Base-by-base conservation (phyloP, 2,797 vertebrate genomes). In the Myripristis murdjan region DNA sequence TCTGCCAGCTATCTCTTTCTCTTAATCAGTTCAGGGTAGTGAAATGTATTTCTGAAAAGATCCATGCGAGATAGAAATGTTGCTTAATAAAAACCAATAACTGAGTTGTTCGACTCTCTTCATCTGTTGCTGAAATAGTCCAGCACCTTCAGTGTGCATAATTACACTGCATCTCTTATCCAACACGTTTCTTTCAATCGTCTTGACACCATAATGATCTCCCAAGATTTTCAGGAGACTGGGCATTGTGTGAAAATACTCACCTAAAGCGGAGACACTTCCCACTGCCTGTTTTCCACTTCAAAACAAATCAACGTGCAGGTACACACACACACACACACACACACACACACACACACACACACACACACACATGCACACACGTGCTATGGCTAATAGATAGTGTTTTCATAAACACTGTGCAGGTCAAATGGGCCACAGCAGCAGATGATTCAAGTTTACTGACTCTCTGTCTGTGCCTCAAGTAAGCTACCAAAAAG, bases 361-460 rank as follows among this genome's bases (percentile, higher is more conserved):
- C 26, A 54, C 26, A 31, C 26, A 54, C 26, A 54, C 16, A 15
- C n/a, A n/a, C n/a, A n/a, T n/a, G n/a, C n/a, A n/a, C n/a, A n/a
- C n/a, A n/a, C n/a, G 7, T 7, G 7, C 28, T 39, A 26, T 64
- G 55, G 70, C 54, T 71, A 73, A 72, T 54, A 44, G 43, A 66
- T 10, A 2, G 52, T 61, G 39, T 67, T 71, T 81, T 65, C 44
- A 61, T 35, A 61, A 57, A 64, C 20, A 51, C 23, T 23, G 53
- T 41, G 46, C 9, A 4, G 58, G 64, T 82, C 39, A 69, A 73
- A 70, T 59, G 0, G 46, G 63, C 61, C 64, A 58, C 33, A 64
- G 66, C 47, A 77, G 70, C 52, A 69, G 37, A 63, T 52, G 54
- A 56, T 64, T 62, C 48, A 58, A 57, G 79, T 77, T 82, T 62